Percentiles rank a stretch among this genome's conserved stretches.
Evolutionary conservation across 1,140 invertebrate species (phyloP).

Genomic region (Berghia stephanieae): DNA sequence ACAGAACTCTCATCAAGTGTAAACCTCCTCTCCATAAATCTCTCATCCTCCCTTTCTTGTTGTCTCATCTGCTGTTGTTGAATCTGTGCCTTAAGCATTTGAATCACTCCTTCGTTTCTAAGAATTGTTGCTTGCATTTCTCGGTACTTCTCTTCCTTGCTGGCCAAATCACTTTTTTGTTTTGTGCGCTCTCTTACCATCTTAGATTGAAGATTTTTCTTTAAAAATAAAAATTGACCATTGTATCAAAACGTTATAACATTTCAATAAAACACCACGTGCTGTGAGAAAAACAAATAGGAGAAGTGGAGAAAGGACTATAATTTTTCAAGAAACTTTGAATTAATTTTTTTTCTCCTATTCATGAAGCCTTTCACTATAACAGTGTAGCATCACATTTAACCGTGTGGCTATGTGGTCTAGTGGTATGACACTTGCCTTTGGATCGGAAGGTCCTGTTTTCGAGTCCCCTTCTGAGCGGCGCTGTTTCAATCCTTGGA

Average conservation of each 20-base stretch:
- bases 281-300: neutral
- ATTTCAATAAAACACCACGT: neutral
- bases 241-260: neutral
- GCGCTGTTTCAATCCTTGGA: too few relatives aligned
- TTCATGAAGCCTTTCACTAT: too few relatives aligned
- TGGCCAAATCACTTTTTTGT: conserved; percentile 45
- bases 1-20: conserved; percentile 16
- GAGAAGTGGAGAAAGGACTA: neutral
- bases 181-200: conserved; percentile 52
- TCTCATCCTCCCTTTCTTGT: conserved; percentile 28
- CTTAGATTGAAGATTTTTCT: conserved; percentile 58
- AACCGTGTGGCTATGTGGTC: too few relatives aligned
- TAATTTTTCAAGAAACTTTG: neutral
- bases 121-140: conserved; percentile 57
- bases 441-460: too few relatives aligned
- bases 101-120: conserved; percentile 56
- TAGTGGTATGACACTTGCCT: too few relatives aligned
- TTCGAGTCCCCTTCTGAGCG: too few relatives aligned
- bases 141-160: conserved; percentile 51
- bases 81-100: conserved; percentile 57
- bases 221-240: conserved; percentile 26
- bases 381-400: too few relatives aligned
- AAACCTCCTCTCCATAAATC: conserved; percentile 23
- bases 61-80: conserved; percentile 47
- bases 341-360: neutral